Base-by-base conservation (phyloP, 2,113 vertebrate genomes). In the Cyanoderma ruficeps region DNA sequence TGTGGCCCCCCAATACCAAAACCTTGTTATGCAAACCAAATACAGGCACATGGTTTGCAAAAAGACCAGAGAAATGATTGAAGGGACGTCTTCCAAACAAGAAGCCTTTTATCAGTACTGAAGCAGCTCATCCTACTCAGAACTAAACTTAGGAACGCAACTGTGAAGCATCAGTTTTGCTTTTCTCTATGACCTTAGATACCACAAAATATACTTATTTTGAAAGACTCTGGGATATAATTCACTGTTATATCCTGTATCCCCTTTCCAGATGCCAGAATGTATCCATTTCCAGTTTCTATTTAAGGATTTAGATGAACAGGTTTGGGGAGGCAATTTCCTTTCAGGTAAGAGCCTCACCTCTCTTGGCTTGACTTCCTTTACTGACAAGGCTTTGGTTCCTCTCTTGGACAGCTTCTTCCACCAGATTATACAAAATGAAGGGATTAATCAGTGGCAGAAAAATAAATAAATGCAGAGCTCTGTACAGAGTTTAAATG, bases 391-490 rank as follows among this genome's bases (percentile, higher is more conserved):
- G 30, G 3, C 27, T 80, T 87, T 90, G 30, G 35, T 71, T 90
- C 35, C 52, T 70, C 21, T 59, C 19, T 83, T 52, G 15, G 30
- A 41, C 41, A 72, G 5, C 15, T 67, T 28, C 57, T 89, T 83
- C 52, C 81, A 63, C 23, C 47, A 86, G 25, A 41, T 56, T 77
- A 52, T 27, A 81, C 39, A 41, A 82, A 95, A 92, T 91, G 87
- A 94, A 89, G 52, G 68, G 81, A 92, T 92, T 95, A 70, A 96
- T 75, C 77, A 89, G 72, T 60, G 70, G 25, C 52, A 92, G 33
- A 49, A 68, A 70, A 89, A 75, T 44, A 93, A 90, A 86, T 28
- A 82, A 86, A 76, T 31, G 13, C 50, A 59, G 84, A 90, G 35
- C 31, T 88, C 33, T 91, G 89, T 90, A 82, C 83, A 93, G 49